These are phyloP conservation scores for Pagetopsis macropterus DNA, from an alignment of 2,797 vertebrate genomes.

Conservation along the genomic window DNA sequence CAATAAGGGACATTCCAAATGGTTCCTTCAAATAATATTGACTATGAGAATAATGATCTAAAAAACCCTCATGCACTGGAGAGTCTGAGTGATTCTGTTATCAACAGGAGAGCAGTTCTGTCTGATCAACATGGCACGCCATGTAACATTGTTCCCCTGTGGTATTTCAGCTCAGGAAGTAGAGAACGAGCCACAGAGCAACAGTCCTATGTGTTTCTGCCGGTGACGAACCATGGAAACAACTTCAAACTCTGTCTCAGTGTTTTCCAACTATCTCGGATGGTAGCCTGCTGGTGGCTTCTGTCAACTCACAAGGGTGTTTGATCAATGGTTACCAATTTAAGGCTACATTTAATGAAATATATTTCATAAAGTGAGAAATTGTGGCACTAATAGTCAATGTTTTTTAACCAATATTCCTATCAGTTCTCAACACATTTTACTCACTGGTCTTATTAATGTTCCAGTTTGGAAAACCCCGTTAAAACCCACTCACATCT, in stretches of 20 bases:
- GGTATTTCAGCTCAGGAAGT: conserved; percentile 73
- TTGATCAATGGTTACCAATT: conserved; percentile 13
- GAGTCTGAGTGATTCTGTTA: conserved; percentile 25
- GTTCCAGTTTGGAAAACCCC: no score
- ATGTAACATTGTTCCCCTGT: conserved; percentile 49
- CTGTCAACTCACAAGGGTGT: conserved; percentile 34
- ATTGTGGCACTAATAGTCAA: not conserved
- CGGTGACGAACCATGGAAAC: conserved; percentile 51
- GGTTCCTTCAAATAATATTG: conserved; percentile 41
- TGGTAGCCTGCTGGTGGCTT: conserved; percentile 17
- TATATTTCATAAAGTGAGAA: not conserved
- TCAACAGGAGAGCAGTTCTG: conserved; percentile 27
- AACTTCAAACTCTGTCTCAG: conserved; percentile 39
- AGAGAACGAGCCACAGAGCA: conserved; percentile 44
- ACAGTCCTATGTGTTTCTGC: conserved; percentile 49
- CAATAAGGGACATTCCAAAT: conserved; percentile 14
- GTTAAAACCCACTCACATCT: no score
- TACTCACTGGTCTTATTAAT: not conserved
- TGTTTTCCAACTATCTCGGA: conserved; percentile 35
- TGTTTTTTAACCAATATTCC: not conserved
- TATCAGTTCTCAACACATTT: conserved; percentile 2
- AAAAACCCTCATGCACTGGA: conserved; percentile 46
- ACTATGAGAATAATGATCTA: conserved; percentile 33
- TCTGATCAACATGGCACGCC: conserved; percentile 47
- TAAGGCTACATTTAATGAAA: not conserved